Percentiles rank a stretch among this genome's conserved stretches.
These are phyloP conservation scores for Pterostichus niger DNA, from an alignment of 2,888 invertebrate genomes.

Conservation along the genomic window DNA sequence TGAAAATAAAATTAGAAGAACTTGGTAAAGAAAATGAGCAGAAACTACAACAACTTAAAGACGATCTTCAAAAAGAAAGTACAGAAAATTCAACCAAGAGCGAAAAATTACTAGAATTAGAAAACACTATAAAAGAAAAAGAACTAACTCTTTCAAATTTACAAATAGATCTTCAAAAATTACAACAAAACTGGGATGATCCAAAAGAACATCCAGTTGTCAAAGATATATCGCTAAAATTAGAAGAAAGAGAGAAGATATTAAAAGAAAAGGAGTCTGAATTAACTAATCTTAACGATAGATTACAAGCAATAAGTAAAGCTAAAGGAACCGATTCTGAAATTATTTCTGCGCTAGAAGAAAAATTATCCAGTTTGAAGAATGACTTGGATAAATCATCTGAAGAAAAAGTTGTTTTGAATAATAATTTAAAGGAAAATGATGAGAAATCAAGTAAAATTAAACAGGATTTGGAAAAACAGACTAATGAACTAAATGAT, in stretches of 20 bases:
- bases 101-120: conserved; percentile 64
- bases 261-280: conserved; percentile 61
- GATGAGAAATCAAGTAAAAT: conserved; percentile 39
- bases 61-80: conserved; percentile 69
- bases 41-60: conserved; percentile 69
- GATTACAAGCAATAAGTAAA: conserved; percentile 56
- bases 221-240: conserved; percentile 27
- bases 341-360: conserved; percentile 66
- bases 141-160: conserved; percentile 61
- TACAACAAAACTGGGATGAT: conserved; percentile 65
- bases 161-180: conserved; percentile 59
- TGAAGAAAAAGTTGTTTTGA: conserved; percentile 63
- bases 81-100: conserved; percentile 54
- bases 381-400: conserved; percentile 75
- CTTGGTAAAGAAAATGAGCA: conserved; percentile 69
- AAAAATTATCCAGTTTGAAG: conserved; percentile 70
- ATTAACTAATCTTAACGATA: conserved; percentile 52
- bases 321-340: conserved; percentile 70
- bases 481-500: conserved; percentile 8
- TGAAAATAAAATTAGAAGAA: conserved; percentile 67
- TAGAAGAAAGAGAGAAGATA: conserved; percentile 68
- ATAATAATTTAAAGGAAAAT: conserved; percentile 58
- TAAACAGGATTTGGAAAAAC: conserved; percentile 50
- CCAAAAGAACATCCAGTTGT: conserved; percentile 66
- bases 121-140: conserved; percentile 67